These are phyloP conservation scores for Hippopotamus amphibius DNA, from an alignment of 2,113 vertebrate species.

Conservation along the genomic window DNA sequence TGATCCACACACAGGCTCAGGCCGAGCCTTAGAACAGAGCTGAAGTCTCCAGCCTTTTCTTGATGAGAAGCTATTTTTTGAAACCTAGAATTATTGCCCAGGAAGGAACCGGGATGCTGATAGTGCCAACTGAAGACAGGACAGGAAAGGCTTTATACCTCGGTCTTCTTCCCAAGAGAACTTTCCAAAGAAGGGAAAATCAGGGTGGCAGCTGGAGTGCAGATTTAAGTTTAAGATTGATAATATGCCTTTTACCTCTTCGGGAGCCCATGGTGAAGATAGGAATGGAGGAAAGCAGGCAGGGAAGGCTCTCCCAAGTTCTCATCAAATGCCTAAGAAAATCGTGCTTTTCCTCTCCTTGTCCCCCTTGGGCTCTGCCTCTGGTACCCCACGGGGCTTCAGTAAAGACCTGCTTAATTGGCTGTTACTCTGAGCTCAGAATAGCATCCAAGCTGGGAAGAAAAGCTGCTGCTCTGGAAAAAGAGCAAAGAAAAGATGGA, in stretches of 20 bases:
- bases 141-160: not conserved
- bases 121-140: not conserved
- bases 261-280: not conserved
- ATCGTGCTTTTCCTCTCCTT: not conserved
- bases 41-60: not conserved
- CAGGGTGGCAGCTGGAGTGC: not conserved
- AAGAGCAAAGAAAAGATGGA: slow-evolving; percentile 11
- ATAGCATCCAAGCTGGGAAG: not conserved
- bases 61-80: slow-evolving; percentile 18
- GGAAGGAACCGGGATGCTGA: not conserved
- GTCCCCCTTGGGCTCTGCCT: not conserved
- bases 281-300: not conserved
- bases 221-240: not conserved
- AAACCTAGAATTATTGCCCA: not conserved
- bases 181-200: not conserved
- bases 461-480: not conserved
- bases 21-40: not conserved
- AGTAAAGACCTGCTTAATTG: not conserved
- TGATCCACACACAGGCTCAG: not conserved
- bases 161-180: not conserved
- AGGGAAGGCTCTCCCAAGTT: not conserved
- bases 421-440: slow-evolving; percentile 45
- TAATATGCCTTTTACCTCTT: not conserved
- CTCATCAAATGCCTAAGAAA: not conserved
- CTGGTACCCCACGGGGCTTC: not conserved